Evolutionary conservation across 1,140 invertebrate genomes (phyloP).

Genomic region (Sesamia nonagrioides): DNA sequence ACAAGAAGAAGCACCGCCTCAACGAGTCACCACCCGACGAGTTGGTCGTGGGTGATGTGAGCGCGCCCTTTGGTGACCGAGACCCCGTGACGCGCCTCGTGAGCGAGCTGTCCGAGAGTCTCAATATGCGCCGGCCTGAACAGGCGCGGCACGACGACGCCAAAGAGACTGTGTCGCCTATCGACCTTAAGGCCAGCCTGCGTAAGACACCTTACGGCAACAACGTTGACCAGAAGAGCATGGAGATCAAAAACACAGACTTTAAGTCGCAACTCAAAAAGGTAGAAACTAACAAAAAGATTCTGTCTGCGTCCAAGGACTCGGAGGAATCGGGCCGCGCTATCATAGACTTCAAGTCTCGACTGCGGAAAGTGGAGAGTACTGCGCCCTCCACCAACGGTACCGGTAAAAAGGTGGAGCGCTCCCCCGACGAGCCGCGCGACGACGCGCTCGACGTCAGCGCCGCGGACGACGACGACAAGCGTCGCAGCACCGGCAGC

Average conservation of each 20-base stretch:
- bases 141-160: constrained; percentile 58
- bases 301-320: constrained; percentile 82
- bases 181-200: constrained; percentile 87
- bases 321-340: constrained; percentile 87
- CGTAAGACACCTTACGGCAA: constrained; percentile 80
- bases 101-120: constrained; percentile 91
- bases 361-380: constrained; percentile 93
- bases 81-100: constrained; percentile 94
- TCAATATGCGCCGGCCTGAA: constrained; percentile 84
- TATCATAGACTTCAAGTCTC: constrained; percentile 95
- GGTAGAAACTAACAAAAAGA: constrained; percentile 89
- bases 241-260: constrained; percentile 76
- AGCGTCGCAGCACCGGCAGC: constrained; percentile 96
- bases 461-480: constrained; percentile 92
- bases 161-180: constrained; percentile 79
- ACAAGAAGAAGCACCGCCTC: constrained; percentile 88
- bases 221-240: constrained; percentile 65
- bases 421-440: constrained; percentile 77
- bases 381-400: constrained; percentile 75
- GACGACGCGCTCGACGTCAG: constrained; percentile 86
- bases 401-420: constrained; percentile 82
- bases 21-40: constrained; percentile 84
- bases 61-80: constrained; percentile 88
- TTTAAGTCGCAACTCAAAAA: constrained; percentile 91
- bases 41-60: constrained; percentile 65